Evolutionary conservation across 2,888 invertebrate species (phyloP).

Genomic region (Chrysolina oricalcia): DNA sequence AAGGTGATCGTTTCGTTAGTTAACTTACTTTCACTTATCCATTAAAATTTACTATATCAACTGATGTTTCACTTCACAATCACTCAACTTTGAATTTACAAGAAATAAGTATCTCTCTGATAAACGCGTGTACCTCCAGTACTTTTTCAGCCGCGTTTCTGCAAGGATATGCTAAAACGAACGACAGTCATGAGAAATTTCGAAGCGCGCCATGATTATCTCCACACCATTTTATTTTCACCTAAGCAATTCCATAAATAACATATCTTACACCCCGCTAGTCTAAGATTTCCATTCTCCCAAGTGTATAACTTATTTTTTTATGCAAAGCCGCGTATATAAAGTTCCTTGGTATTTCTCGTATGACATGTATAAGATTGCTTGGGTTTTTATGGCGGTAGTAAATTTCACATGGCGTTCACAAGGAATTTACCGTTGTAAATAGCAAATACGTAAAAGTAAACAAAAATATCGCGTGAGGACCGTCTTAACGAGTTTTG

Average conservation of each 20-base stretch:
- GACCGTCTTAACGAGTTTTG: neutral
- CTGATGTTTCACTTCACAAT: too few relatives aligned
- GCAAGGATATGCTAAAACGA: too few relatives aligned
- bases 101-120: too few relatives aligned
- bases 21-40: too few relatives aligned
- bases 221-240: too few relatives aligned
- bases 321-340: neutral
- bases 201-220: too few relatives aligned
- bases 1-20: too few relatives aligned
- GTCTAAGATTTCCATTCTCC: neutral
- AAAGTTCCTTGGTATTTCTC: neutral
- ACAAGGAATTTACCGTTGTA: neutral
- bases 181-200: too few relatives aligned
- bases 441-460: neutral
- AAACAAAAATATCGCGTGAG: neutral
- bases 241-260: neutral
- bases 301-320: neutral
- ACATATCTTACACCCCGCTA: neutral
- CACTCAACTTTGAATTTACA: too few relatives aligned
- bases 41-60: too few relatives aligned
- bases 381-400: neutral
- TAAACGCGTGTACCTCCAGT: too few relatives aligned
- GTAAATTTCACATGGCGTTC: neutral
- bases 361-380: slow-evolving; percentile 4
- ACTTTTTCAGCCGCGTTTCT: too few relatives aligned